Percentiles rank a stretch among this genome's conserved stretches.
Evolutionary conservation across 2,888 invertebrate genomes (phyloP).

Genomic region (Morinoia aosen): DNA sequence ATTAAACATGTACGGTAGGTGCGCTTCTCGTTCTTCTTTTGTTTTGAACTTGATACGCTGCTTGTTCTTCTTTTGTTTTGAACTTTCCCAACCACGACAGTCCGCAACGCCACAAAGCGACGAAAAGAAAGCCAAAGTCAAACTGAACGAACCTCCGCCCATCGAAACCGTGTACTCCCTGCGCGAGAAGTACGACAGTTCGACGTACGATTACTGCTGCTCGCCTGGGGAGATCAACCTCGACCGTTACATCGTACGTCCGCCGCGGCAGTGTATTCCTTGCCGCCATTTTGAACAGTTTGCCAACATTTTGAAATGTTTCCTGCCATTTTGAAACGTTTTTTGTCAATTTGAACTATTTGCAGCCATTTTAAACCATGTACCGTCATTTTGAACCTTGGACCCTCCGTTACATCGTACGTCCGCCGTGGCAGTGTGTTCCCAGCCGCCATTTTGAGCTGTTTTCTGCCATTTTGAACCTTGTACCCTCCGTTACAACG

Average conservation of each 20-base stretch:
- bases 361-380: no score
- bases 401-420: slow-evolving; percentile 48
- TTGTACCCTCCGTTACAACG: slow-evolving; percentile 41
- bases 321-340: no score
- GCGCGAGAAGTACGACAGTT: slow-evolving; percentile 33
- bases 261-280: not conserved
- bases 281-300: not conserved
- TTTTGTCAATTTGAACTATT: no score
- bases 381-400: no score
- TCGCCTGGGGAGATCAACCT: slow-evolving; percentile 41
- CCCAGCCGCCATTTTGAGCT: no score
- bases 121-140: not conserved
- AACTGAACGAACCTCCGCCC: slow-evolving; percentile 2
- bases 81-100: not conserved
- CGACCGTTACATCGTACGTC: slow-evolving; percentile 51
- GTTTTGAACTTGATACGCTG: not conserved
- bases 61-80: not conserved
- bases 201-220: slow-evolving; percentile 39
- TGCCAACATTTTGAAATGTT: no score
- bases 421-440: not conserved
- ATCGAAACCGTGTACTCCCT: slow-evolving; percentile 44
- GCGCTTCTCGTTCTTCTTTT: not conserved
- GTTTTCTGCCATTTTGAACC: no score
- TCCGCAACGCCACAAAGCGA: not conserved
- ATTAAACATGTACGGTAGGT: no score